Percentiles rank a stretch among this genome's conserved stretches.
Evolutionary conservation across 1,140 invertebrate species (phyloP).

Genomic region (Hylaeus anthracinus): DNA sequence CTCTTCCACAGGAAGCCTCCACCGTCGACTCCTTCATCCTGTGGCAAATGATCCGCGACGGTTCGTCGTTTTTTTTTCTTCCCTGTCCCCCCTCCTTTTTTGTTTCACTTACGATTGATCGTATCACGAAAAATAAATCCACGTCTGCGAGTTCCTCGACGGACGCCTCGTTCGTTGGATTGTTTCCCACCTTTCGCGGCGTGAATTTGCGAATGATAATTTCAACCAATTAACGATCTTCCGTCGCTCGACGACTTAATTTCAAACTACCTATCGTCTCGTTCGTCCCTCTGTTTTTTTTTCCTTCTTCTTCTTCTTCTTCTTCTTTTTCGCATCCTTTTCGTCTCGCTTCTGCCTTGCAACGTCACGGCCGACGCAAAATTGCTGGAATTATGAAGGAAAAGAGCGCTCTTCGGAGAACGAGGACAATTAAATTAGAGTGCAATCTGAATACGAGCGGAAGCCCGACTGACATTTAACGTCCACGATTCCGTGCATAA

Average conservation of each 20-base stretch:
- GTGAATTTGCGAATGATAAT: background rate
- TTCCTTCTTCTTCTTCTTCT: background rate
- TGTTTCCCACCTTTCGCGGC: background rate
- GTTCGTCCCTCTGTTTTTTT: background rate
- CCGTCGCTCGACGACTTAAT: background rate
- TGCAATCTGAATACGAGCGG: background rate
- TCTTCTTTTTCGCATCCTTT: background rate
- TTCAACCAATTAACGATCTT: constrained; percentile 21
- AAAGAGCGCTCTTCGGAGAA: background rate
- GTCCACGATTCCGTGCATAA: background rate
- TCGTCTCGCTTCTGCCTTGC: background rate
- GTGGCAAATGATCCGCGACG: constrained; percentile 65
- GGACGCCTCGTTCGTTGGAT: background rate
- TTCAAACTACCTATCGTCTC: background rate
- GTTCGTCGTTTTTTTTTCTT: constrained; percentile 25
- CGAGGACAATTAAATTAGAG: constrained; percentile 24
- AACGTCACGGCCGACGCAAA: background rate
- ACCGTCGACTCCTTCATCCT: constrained; percentile 60
- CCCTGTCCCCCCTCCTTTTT: background rate
- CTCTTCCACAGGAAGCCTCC: constrained; percentile 57
- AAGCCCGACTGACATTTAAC: background rate
- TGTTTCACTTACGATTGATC: constrained; percentile 36
- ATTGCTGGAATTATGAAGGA: background rate
- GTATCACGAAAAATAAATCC: constrained; percentile 43
- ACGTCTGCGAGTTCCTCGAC: constrained; percentile 15